A percentile compares a stretch with the other conserved stretches of the same genome.
phyloP scores from a whole-genome alignment of 2,113 vertebrate species.

The Paralichthys olivaceus region DNA sequence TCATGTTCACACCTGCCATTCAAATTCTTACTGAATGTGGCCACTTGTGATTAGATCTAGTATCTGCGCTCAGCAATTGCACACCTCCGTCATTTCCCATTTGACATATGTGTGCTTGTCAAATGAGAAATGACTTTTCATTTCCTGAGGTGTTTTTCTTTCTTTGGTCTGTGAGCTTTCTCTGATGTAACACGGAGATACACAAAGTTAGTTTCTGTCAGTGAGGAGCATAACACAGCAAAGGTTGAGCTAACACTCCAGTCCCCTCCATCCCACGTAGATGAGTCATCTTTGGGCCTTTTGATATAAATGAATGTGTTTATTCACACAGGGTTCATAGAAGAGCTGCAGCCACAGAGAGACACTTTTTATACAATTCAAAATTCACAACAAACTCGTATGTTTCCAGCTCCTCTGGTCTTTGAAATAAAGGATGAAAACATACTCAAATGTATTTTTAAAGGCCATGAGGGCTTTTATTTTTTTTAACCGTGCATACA shows the following conservation, averaged over 20 bases:
- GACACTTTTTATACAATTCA: too few species aligned
- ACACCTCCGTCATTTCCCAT: too few species aligned
- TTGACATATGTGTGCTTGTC: too few species aligned
- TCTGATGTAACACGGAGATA: conserved; percentile 4
- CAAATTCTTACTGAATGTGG: too few species aligned
- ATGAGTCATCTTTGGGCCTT: not conserved
- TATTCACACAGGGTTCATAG: too few species aligned
- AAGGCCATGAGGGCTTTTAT: too few species aligned
- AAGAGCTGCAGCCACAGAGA: too few species aligned
- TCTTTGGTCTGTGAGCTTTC: accelerated
- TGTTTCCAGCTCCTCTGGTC: not conserved
- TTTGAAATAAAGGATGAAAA: not conserved
- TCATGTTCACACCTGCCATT: too few species aligned
- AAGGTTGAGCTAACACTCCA: not conserved
- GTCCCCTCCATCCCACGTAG: not conserved
- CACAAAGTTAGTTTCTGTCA: not conserved
- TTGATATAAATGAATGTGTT: not conserved
- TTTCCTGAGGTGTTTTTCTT: not conserved
- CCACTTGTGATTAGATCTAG: too few species aligned
- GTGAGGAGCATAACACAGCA: not conserved
- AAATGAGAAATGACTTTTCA: not conserved
- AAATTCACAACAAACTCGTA: not conserved
- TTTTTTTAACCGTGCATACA: too few species aligned
- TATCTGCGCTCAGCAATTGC: too few species aligned
- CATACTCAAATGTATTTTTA: too few species aligned